Base-by-base conservation (phyloP, 2,888 invertebrate species). In the Encarsia formosa region DNA sequence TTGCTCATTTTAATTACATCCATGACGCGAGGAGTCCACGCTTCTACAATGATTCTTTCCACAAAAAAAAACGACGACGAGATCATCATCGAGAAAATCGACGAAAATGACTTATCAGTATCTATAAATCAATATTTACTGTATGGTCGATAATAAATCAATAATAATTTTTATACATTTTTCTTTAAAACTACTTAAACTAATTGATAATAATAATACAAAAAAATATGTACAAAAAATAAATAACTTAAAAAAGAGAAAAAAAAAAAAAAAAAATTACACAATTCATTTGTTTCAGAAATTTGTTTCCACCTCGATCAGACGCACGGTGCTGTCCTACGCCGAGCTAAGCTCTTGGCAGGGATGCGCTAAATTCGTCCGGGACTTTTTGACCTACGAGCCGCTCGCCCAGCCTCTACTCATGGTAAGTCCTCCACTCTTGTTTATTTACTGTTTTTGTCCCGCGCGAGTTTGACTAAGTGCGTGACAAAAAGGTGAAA, bases 281-380 rank as follows among this genome's bases (percentile, higher is more conserved):
- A 42, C 46, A 47, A 49, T 52, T 32, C 16, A 19, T 23, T 16
- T 22, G 16, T 29, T 44, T 29, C 70, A 92, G 90, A 94, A 93
- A 84, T 88, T 93, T 79, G 90, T 93, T 34, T 90, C 89, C 61
- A 88, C 89, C 5, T 84, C 88, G 3, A 82, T 94, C 57, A 79
- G 88, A 37, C 88, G 89, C 19, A 90, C 90, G 13, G 83, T 84
- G 58, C 78, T 91, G 51, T 81, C 85, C 16, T 87, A 81, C 74
- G 77, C 81, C 8, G 84, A 84, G 62, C 78, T 92, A 37, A 81
- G 80, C 64, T 79, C 80, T 37, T 88, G 88, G 84, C 79, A 85
- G 65, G 85, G 85, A 34, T 80, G 87, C 61, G 81, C 88, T 0
- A 77, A 79, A 40, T 86, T 93, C 69, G 85, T 90, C 3, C 81